phyloP scores from a whole-genome alignment of 1,140 invertebrate genomes.

The Goniozus legneri region DNA sequence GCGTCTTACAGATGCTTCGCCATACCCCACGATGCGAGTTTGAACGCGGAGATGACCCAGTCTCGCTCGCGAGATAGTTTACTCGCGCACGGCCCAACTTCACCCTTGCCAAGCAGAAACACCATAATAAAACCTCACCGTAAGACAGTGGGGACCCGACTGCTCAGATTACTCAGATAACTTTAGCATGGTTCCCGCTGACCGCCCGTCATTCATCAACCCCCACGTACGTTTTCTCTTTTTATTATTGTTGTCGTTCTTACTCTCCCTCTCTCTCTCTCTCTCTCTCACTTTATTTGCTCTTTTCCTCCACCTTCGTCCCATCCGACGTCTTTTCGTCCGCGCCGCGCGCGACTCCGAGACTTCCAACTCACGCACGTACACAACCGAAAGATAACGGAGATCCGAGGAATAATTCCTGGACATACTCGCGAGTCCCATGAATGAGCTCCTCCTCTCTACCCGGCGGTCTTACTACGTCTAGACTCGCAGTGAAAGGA shows the following conservation, averaged over 20 bases:
- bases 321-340: background rate
- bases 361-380: conserved; percentile 24
- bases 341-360: conserved; percentile 5
- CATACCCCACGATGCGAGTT: too few species aligned
- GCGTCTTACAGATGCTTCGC: too few species aligned
- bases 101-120: conserved; percentile 40
- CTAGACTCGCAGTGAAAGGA: background rate
- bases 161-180: conserved; percentile 52
- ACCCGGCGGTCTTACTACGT: background rate
- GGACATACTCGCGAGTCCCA: conserved; percentile 18
- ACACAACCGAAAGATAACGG: conserved; percentile 24
- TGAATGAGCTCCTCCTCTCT: conserved; percentile 23
- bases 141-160: conserved; percentile 34
- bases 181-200: conserved; percentile 41
- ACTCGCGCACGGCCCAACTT: conserved; percentile 35
- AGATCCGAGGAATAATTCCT: conserved; percentile 27
- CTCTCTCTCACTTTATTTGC: conserved; percentile 2
- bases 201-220: conserved; percentile 51
- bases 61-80: conserved; percentile 25
- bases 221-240: conserved; percentile 19
- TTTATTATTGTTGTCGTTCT: background rate
- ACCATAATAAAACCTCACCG: conserved; percentile 29
- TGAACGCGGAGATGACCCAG: conserved; percentile 42
- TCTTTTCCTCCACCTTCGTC: too few species aligned
- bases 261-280: background rate